Evolutionary conservation across 2,797 vertebrate species (phyloP), one percentile per base, ranked within the genome.

Genomic region (Ctenosaura bakeri): DNA sequence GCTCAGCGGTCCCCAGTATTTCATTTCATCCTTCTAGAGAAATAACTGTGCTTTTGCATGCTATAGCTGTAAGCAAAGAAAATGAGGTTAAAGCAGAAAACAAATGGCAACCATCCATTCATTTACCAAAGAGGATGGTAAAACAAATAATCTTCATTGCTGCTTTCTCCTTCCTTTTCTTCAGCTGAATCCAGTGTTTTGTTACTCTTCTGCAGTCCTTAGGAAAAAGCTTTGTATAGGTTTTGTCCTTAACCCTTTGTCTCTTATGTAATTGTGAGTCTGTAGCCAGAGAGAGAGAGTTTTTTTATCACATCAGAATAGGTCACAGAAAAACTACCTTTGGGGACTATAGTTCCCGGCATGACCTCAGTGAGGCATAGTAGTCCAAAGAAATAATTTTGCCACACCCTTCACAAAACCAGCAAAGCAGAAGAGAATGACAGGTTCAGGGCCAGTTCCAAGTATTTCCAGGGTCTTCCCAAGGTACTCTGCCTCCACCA

Each of bases 101-200:
- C 93, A 96, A 97, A 97, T 96, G 93, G 95, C 93, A 92, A 88
- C 83, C 93, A 90, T 95, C 93, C 91, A 95, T 94, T 86, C 83
- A 95, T 96, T 95, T 90, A 93, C 90, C 89, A 94, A 96, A 93
- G 79, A 81, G 86, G 66, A 86, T 95, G 91, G 92, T 94, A 94
- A 93, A 93, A 95, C 94, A 96, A 96, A 92, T 94, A 96, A 93
- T 95, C 96, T 94, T 96, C 94, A 94, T 96, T 96, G 46, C 85
- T 64, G 4, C 2, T 74, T 50, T 42, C 22, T 56, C 10, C n/a
- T 24, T 29, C 14, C 96, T 96, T 95, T 91, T 32, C 78, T 85
- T 91, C 95, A 95, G 6, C 77, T 90, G 91, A 93, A 92, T 71
- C 12, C 50, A 92, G 90, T 92, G 92, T 26, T 94, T 96, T 96